phyloP scores from a whole-genome alignment of 2,113 vertebrate genomes.

The Melozone crissalis region DNA sequence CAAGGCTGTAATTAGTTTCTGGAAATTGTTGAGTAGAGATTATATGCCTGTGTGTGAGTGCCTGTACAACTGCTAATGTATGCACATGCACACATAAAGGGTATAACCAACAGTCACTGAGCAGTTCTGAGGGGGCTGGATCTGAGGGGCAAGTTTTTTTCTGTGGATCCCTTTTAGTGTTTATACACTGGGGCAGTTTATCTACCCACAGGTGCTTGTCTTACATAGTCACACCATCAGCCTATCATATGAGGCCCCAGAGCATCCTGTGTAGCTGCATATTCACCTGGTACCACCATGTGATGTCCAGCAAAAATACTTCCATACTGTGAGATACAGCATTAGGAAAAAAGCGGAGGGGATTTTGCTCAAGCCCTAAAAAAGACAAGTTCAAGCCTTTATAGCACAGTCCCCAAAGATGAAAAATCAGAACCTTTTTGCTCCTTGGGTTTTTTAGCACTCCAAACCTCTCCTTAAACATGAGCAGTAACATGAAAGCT shows the following conservation, averaged over 20 bases:
- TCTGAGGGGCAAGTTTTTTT: background rate
- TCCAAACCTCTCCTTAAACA: background rate
- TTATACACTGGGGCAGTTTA: background rate
- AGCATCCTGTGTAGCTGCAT: background rate
- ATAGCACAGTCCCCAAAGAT: background rate
- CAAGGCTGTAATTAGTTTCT: slow-evolving; percentile 30
- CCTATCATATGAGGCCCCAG: background rate
- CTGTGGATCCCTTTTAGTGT: background rate
- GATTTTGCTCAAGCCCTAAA: background rate
- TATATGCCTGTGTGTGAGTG: background rate
- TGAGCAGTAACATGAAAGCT: background rate
- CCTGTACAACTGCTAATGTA: background rate
- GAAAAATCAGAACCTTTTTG: background rate
- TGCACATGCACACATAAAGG: background rate
- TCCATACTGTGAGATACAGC: background rate
- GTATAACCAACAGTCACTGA: background rate
- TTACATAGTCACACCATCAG: background rate
- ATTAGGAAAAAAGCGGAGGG: background rate
- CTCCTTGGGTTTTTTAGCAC: background rate
- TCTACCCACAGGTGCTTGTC: background rate
- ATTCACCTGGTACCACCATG: background rate
- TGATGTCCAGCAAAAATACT: background rate
- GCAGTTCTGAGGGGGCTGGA: background rate
- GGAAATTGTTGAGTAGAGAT: background rate
- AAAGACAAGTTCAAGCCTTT: background rate